Evolutionary conservation across 37 sponge, comb jelly and placozoan genomes (phyloP).

Genomic region (Beroe ovata): DNA sequence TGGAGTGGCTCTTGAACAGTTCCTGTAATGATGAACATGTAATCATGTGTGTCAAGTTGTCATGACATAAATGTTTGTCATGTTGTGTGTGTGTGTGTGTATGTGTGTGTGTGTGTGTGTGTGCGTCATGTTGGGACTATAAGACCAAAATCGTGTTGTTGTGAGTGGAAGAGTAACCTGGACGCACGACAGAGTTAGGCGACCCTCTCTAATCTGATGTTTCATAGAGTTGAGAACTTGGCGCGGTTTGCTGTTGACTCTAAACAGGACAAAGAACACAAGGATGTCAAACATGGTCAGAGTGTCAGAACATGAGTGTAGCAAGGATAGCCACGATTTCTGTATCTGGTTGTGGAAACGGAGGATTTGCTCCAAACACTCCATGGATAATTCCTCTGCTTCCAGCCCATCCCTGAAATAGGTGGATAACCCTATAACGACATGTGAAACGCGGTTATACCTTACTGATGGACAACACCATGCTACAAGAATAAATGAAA

Average conservation of each 20-base stretch:
- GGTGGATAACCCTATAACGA: too few species aligned
- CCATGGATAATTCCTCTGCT: constrained; percentile 43
- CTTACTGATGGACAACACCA: too few species aligned
- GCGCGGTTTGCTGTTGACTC: neutral
- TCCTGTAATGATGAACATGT: constrained; percentile 16
- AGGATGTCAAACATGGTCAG: constrained; percentile 24
- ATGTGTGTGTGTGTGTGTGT: too few species aligned
- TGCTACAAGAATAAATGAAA: too few species aligned
- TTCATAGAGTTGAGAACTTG: neutral
- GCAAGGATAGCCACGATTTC: constrained; percentile 16
- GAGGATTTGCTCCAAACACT: constrained; percentile 52
- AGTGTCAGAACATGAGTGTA: neutral
- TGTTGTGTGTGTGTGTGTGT: too few species aligned
- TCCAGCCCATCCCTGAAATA: constrained; percentile 31
- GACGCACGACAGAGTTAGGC: neutral
- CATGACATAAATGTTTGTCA: too few species aligned
- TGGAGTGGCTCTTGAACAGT: constrained; percentile 2
- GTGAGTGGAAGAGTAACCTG: too few species aligned
- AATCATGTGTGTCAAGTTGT: too few species aligned
- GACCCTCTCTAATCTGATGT: constrained; percentile 1
- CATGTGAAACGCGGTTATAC: too few species aligned
- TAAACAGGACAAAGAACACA: constrained; percentile 4
- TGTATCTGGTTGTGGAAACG: constrained; percentile 35
- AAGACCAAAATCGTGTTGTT: too few species aligned
- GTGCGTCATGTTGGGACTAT: too few species aligned